Conservation (phyloP, 30 jellyfish, hydroid and myxozoan genomes). For the Haliclystus octoradiatus region DNA sequence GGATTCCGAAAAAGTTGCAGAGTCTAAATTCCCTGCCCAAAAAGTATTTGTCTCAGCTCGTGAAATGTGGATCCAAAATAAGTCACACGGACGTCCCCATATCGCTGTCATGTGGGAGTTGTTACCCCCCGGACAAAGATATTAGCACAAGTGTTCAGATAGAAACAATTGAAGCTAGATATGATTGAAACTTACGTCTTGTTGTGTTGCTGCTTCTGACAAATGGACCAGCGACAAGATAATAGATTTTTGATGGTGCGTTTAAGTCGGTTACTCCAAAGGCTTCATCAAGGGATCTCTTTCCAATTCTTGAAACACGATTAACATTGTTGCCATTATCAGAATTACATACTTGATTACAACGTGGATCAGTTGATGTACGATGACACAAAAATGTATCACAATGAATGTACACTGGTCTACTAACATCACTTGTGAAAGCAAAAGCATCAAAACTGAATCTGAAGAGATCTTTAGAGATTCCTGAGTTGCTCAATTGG, state of each 20-base stretch:
- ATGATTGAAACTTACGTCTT: no score
- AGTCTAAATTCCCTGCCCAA: no score
- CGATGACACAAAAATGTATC: conserved; percentile 35
- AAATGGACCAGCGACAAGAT: background rate
- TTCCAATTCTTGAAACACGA: conserved; percentile 12
- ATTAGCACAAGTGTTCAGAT: no score
- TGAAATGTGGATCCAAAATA: no score
- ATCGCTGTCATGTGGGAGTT: no score
- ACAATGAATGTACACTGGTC: conserved; percentile 28
- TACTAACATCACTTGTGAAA: conserved; percentile 9
- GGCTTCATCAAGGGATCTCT: background rate
- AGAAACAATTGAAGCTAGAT: no score
- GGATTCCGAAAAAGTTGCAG: no score
- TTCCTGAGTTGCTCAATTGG: conserved; percentile 7
- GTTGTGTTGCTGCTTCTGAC: no score
- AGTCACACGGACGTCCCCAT: no score
- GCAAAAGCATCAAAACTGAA: conserved; percentile 33
- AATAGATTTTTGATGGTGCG: conserved; percentile 26
- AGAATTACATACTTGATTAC: conserved; percentile 21
- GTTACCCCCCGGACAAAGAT: no score
- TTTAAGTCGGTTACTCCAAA: no score
- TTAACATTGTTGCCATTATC: conserved; percentile 50
- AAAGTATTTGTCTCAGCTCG: no score
- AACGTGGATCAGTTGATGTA: conserved; percentile 9
- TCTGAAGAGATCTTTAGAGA: conserved; percentile 13